These are phyloP conservation scores for Oryzias woworae DNA, from an alignment of 2,113 vertebrate species.

Conservation along the genomic window DNA sequence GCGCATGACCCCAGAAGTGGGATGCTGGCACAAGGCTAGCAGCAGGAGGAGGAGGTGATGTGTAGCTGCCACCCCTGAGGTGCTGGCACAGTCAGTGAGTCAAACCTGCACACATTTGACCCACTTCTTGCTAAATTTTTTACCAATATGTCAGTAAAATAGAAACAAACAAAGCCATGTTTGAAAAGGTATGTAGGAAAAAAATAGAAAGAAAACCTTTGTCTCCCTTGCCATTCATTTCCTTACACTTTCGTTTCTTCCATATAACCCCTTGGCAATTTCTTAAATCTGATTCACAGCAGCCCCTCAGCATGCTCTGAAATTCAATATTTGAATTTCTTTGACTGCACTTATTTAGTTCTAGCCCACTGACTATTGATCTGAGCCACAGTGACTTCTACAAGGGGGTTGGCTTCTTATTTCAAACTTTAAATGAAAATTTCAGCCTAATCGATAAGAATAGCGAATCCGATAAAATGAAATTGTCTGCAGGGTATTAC, in stretches of 20 bases:
- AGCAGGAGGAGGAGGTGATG: constrained; percentile 31
- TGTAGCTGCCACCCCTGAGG: constrained; percentile 24
- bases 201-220: constrained; percentile 13
- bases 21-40: constrained; percentile 29
- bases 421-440: constrained; percentile 75
- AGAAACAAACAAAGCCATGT: constrained; percentile 10
- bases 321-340: constrained; percentile 72
- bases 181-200: constrained; percentile 12
- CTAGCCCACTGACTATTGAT: constrained; percentile 84
- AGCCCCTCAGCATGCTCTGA: constrained; percentile 28
- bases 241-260: constrained; percentile 17
- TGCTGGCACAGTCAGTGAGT: constrained; percentile 22
- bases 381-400: constrained; percentile 71
- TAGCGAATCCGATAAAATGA: constrained; percentile 58
- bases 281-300: constrained; percentile 45
- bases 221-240: constrained; percentile 18
- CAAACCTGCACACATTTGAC: constrained; percentile 33
- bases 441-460: constrained; percentile 67
- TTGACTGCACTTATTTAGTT: constrained; percentile 80
- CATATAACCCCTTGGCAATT: constrained; percentile 36
- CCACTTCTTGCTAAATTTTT: constrained; percentile 9
- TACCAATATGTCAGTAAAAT: constrained; percentile 19
- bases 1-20: constrained; percentile 42
- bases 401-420: constrained; percentile 67
- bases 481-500: constrained; percentile 53